A percentile compares a stretch with the other conserved stretches of the same genome.
phyloP scores from a whole-genome alignment of 2,113 vertebrate species.

The Notothenia coriiceps region DNA sequence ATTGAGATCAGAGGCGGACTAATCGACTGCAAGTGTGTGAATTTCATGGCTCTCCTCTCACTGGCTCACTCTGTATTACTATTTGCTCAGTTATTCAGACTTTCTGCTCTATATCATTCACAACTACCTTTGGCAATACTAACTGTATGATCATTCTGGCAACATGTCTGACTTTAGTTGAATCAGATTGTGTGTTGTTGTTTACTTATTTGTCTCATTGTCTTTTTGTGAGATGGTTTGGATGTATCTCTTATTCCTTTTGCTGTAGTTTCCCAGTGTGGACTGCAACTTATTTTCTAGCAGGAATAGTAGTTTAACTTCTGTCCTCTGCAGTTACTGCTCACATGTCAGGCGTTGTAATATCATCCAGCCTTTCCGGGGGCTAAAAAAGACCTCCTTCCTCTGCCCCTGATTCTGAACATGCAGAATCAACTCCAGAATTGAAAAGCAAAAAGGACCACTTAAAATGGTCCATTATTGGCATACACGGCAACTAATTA shows the following conservation, averaged over 20 bases:
- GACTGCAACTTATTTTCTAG: background rate
- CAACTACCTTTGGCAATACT: background rate
- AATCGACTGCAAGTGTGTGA: conserved; percentile 15
- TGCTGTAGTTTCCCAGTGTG: background rate
- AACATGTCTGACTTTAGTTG: background rate
- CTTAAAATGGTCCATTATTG: background rate
- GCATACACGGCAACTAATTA: background rate
- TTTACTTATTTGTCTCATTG: background rate
- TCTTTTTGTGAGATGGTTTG: background rate
- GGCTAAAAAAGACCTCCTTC: conserved; percentile 24
- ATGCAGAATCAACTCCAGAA: background rate
- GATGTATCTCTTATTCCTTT: background rate
- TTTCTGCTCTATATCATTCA: conserved; percentile 10
- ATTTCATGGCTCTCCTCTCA: conserved; percentile 20
- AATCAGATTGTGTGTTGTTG: background rate
- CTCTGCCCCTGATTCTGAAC: background rate
- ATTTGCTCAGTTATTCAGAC: conserved; percentile 15
- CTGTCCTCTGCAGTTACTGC: conserved; percentile 12
- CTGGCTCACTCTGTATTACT: conserved; percentile 22
- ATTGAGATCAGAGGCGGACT: conserved; percentile 12
- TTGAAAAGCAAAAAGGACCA: background rate
- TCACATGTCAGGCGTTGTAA: conserved; percentile 48
- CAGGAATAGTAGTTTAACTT: conserved; percentile 4
- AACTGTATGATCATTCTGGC: background rate
- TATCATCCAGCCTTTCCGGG: conserved; percentile 23